Percentiles rank a stretch among this genome's conserved stretches.
Conservation (phyloP, 2,888 invertebrate species). For the Rosalia funebris region DNA sequence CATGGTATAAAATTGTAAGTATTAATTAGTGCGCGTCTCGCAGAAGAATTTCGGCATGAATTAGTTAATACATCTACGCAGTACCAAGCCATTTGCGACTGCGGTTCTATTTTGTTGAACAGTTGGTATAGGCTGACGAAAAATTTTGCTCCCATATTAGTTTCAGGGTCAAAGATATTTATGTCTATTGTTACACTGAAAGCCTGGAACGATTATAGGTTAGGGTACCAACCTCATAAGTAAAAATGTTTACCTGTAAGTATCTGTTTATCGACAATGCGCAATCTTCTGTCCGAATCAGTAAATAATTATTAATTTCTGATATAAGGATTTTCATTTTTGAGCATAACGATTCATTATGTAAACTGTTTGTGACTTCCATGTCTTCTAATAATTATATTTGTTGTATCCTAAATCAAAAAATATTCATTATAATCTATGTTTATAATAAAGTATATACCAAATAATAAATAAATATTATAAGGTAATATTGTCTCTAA, state of each 20-base stretch:
- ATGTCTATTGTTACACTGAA: constrained; percentile 73
- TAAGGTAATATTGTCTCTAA: too few relatives aligned
- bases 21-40: constrained; percentile 72
- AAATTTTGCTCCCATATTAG: constrained; percentile 73
- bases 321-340: constrained; percentile 44
- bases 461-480: too few relatives aligned
- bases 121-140: constrained; percentile 75
- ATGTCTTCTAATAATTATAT: too few relatives aligned
- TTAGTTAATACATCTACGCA: constrained; percentile 73
- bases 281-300: constrained; percentile 44
- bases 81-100: constrained; percentile 72
- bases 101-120: constrained; percentile 68
- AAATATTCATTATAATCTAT: background rate
- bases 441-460: background rate
- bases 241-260: constrained; percentile 46
- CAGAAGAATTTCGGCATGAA: constrained; percentile 71
- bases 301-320: constrained; percentile 45
- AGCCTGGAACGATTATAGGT: too few relatives aligned
- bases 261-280: constrained; percentile 46
- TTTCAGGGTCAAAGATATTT: constrained; percentile 74
- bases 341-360: constrained; percentile 15
- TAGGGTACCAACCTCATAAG: too few relatives aligned
- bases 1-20: constrained; percentile 78
- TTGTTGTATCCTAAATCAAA: background rate
- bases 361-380: background rate